phyloP scores from a whole-genome alignment of 2,113 vertebrate species.

The Mobula birostris region DNA sequence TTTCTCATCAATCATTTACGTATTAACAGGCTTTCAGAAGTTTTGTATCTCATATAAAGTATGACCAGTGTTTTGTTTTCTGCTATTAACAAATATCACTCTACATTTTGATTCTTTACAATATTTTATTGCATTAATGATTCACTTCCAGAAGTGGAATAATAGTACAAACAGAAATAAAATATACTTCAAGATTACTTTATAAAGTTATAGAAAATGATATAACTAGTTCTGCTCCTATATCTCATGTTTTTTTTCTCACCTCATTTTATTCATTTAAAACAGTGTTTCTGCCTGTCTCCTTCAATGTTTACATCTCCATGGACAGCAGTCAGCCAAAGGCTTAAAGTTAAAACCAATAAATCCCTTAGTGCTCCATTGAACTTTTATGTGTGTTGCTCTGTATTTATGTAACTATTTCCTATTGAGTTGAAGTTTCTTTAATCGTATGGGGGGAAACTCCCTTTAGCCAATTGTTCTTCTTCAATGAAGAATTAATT shows the following conservation, averaged over 20 bases:
- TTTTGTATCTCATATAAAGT: neutral
- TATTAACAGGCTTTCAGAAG: neutral
- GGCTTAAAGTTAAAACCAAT: neutral
- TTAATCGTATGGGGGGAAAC: neutral
- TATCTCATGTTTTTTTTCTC: neutral
- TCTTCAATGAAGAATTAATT: slow-evolving; percentile 29
- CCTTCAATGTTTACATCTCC: neutral
- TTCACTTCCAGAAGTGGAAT: neutral
- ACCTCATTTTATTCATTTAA: neutral
- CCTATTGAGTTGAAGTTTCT: neutral
- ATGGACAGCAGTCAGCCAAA: neutral
- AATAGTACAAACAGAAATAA: too few species aligned
- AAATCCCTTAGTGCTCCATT: neutral
- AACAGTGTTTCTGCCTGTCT: too few species aligned
- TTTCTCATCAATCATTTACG: neutral
- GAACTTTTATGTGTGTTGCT: neutral
- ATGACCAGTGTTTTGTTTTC: neutral
- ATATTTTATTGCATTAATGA: slow-evolving; percentile 24
- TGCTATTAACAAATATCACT: neutral
- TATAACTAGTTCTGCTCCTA: neutral
- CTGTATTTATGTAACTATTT: neutral
- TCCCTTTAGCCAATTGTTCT: slow-evolving; percentile 7
- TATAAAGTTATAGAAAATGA: neutral
- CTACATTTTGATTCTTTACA: neutral
- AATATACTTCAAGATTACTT: too few species aligned